These are phyloP conservation scores for Ophthalmotilapia sp. DNA, from an alignment of 2,113 vertebrate species.

Conservation along the genomic window DNA sequence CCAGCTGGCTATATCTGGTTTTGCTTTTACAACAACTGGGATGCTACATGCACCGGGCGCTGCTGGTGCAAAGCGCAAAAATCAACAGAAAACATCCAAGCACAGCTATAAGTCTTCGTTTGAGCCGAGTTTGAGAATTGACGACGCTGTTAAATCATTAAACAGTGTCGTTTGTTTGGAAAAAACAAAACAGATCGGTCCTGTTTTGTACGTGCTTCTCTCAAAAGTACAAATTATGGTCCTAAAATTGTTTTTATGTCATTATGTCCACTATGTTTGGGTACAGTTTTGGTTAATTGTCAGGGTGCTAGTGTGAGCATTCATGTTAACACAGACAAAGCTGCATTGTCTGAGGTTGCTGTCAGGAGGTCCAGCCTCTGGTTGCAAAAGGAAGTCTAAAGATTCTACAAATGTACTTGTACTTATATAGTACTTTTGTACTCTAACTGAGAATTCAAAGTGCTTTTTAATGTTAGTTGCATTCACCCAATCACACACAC, in stretches of 20 bases:
- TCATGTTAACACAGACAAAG: neutral
- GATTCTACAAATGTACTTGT: neutral
- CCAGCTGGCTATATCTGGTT: slow-evolving; percentile 34
- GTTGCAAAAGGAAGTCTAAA: neutral
- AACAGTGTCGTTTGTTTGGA: neutral
- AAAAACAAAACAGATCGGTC: neutral
- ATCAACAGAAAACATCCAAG: neutral
- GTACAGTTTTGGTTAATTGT: neutral
- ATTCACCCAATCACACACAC: neutral
- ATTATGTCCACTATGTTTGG: neutral
- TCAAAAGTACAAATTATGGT: neutral
- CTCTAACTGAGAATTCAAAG: neutral
- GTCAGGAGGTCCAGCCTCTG: neutral
- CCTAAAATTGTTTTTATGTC: neutral
- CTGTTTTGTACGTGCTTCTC: neutral
- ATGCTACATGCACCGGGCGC: neutral
- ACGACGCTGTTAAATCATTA: neutral
- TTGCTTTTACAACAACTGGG: slow-evolving; percentile 26
- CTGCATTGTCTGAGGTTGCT: neutral
- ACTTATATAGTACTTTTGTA: neutral
- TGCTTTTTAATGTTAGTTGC: neutral
- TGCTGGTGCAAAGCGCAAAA: neutral
- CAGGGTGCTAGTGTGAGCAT: neutral
- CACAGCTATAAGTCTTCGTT: neutral
- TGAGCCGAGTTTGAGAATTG: neutral